Conservation (phyloP, 64 coral and sea anemone genomes). For the Astreopora myriophthalma region DNA sequence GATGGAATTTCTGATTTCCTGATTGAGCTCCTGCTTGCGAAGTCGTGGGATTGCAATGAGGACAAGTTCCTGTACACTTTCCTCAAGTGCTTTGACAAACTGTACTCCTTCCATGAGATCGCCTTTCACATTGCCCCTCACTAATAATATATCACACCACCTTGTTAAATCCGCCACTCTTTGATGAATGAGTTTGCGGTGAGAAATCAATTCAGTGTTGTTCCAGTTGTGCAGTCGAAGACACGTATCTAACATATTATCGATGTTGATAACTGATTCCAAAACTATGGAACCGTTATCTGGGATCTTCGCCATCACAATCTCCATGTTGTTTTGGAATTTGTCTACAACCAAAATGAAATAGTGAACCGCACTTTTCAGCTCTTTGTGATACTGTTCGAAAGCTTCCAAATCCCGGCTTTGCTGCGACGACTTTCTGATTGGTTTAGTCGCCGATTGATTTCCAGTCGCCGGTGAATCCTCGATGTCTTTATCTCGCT, state of each 20-base stretch:
- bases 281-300: conserved; percentile 90
- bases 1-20: conserved; percentile 97
- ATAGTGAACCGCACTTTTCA: conserved; percentile 81
- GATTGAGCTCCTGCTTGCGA: conserved; percentile 83
- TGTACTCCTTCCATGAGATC: conserved; percentile 85
- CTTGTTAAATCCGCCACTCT: conserved; percentile 81
- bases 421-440: conserved; percentile 22
- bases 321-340: conserved; percentile 72
- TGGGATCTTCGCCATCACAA: conserved; percentile 93
- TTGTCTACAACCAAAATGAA: conserved; percentile 87
- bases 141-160: conserved; percentile 87
- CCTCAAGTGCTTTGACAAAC: conserved; percentile 72
- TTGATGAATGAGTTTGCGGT: conserved; percentile 84
- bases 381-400: conserved; percentile 92
- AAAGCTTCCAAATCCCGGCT: conserved; percentile 90
- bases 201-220: conserved; percentile 57
- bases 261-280: conserved; percentile 94
- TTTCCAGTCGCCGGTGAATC: too few relatives aligned
- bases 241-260: conserved; percentile 89
- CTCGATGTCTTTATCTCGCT: background rate
- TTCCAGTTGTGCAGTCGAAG: conserved; percentile 78
- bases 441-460: conserved; percentile 32
- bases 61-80: conserved; percentile 81
- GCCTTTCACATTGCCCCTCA: conserved; percentile 75
- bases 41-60: conserved; percentile 78